phyloP scores from a whole-genome alignment of 2,113 vertebrate genomes.

The Columba livia region DNA sequence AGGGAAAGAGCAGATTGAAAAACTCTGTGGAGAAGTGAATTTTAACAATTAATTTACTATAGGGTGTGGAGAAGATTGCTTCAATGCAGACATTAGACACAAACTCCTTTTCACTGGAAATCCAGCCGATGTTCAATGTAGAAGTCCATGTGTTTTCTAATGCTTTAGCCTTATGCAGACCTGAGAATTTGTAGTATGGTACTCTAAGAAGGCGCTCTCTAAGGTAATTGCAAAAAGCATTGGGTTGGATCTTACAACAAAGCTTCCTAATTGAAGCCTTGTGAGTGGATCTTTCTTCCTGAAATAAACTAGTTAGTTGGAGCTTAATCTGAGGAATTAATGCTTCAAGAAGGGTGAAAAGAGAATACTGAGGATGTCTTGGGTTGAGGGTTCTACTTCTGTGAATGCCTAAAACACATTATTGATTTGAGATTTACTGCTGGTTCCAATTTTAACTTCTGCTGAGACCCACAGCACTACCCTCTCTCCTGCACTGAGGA shows the following conservation, averaged over 20 bases:
- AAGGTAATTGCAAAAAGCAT: background rate
- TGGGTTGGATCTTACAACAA: background rate
- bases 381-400: background rate
- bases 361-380: fast-evolving
- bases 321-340: background rate
- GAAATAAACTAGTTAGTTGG: background rate
- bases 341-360: background rate
- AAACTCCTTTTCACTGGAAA: background rate
- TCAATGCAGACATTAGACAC: background rate
- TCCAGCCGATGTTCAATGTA: background rate
- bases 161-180: background rate
- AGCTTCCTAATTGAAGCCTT: background rate
- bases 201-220: fast-evolving
- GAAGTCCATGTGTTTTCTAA: background rate
- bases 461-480: background rate
- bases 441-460: background rate
- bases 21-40: background rate
- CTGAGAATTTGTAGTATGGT: background rate
- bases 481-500: background rate
- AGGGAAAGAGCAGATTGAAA: background rate
- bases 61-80: background rate
- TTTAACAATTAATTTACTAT: background rate
- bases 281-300: background rate
- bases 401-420: background rate
- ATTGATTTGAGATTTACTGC: background rate